Evolutionary conservation across 1,140 invertebrate genomes (phyloP).

Genomic region (Agrilus planipennis): DNA sequence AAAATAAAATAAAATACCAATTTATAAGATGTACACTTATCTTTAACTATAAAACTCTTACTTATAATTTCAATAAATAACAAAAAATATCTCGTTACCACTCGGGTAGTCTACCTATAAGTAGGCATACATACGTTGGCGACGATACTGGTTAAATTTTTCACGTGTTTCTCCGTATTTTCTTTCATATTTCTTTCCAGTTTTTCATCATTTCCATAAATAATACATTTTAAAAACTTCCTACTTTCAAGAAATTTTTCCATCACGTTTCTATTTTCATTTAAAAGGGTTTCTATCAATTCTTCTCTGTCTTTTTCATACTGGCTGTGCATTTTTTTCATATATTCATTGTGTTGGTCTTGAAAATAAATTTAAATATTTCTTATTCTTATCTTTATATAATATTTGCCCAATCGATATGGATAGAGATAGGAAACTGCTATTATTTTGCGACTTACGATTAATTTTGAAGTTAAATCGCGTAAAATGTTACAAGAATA

Average conservation of each 20-base stretch:
- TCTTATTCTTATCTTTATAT: not conserved
- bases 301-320: constrained; percentile 21
- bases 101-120: too few relatives aligned
- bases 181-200: constrained; percentile 12
- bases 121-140: too few relatives aligned
- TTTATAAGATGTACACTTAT: too few relatives aligned
- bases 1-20: too few relatives aligned
- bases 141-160: too few relatives aligned
- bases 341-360: constrained; percentile 23
- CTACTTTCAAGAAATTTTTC: constrained; percentile 11
- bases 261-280: constrained; percentile 12
- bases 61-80: too few relatives aligned
- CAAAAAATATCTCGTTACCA: too few relatives aligned
- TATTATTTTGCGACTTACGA: not conserved
- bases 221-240: constrained; percentile 23
- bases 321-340: constrained; percentile 19
- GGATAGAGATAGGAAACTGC: not conserved
- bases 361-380: not conserved
- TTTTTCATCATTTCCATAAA: constrained; percentile 21
- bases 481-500: not conserved
- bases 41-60: too few relatives aligned
- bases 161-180: constrained; percentile 19
- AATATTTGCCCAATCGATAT: not conserved
- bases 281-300: constrained; percentile 11
- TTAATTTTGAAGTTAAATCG: not conserved